phyloP scores from a whole-genome alignment of 2,888 invertebrate species.

The Zaprionus bogoriensis region DNA sequence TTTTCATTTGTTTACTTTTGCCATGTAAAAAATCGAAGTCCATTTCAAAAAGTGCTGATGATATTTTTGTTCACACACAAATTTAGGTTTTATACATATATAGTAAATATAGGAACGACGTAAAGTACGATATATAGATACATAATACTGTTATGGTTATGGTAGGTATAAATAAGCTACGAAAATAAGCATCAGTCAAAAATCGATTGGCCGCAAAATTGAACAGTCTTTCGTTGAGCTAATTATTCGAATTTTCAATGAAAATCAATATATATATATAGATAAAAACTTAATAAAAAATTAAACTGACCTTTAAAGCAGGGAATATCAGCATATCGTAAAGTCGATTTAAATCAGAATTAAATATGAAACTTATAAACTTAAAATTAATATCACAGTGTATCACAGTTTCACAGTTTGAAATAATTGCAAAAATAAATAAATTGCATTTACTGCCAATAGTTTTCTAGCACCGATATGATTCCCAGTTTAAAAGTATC shows the following conservation, averaged over 20 bases:
- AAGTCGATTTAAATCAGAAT: not conserved
- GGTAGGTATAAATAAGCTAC: slow-evolving; percentile 72
- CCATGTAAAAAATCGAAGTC: slow-evolving; percentile 83
- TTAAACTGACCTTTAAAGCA: not conserved
- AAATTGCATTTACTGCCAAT: not conserved
- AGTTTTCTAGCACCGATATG: not conserved
- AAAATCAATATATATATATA: slow-evolving; percentile 4
- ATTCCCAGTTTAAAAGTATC: not conserved
- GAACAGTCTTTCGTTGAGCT: slow-evolving; percentile 16
- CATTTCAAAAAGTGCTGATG: slow-evolving; percentile 82
- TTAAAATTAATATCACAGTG: not conserved
- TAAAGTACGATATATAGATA: slow-evolving; percentile 71
- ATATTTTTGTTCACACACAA: slow-evolving; percentile 83
- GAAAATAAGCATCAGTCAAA: slow-evolving; percentile 82
- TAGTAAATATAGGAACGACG: slow-evolving; percentile 71
- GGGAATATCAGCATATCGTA: slow-evolving; percentile 11
- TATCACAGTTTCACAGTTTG: slow-evolving; percentile 1
- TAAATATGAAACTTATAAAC: not conserved
- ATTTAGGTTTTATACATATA: slow-evolving; percentile 68
- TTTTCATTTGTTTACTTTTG: slow-evolving; percentile 45
- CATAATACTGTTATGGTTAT: slow-evolving; percentile 59
- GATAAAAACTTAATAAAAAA: not conserved
- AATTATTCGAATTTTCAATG: slow-evolving; percentile 20
- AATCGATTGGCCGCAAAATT: slow-evolving; percentile 80
- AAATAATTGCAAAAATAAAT: not conserved